Base-by-base conservation (phyloP, 2,888 invertebrate genomes). In the Augochlorella aurata region DNA sequence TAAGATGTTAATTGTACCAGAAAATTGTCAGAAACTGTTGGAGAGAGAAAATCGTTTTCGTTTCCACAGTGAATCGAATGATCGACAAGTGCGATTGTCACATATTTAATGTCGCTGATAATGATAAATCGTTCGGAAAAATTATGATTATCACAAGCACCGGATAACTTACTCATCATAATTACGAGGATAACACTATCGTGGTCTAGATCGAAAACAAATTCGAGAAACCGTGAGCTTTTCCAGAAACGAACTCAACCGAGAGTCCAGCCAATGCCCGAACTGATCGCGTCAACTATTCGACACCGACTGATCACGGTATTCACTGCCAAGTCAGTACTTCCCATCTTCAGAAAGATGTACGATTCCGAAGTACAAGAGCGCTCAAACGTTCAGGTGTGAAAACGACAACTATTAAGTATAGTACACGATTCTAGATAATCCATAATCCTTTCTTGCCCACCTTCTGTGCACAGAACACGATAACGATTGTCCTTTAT, bases 81-180 rank as follows among this genome's bases (percentile, higher is more conserved):
- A 67, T 24, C 24, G 21, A 3, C 47, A 47, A 61, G 16, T 21
- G 16, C 21, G 47, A 67, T 47, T 21, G 8, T 8, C 3, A 29
- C 0, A 10, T 4, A 61, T n/a, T 61, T 61, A 49, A n/a, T 38
- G 49, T 49, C 10, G 21, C 18, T 12, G 50, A 45, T 65, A 44
- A 5, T 12, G 14, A 16, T 44, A 44, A 44, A 65, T 44, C n/a
- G 38, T 9, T 65, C 18, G 38, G 21, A 61, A 45, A 54, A 65
- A 18, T 50, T 0, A 29, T 14, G 24, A n/a, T 45, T 24, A 47
- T 44, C 16, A 29, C 14, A 63, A 45, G 8, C 67, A 72, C 67
- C 18, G 5, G 8, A 12, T 24, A 77, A 83, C 84, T 84, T 84
- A 84, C 84, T 83, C 72, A 24, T 67, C 84, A 83, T 84, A 44